Conservation (phyloP, 2,797 vertebrate genomes). For the Sus cebifrons region DNA sequence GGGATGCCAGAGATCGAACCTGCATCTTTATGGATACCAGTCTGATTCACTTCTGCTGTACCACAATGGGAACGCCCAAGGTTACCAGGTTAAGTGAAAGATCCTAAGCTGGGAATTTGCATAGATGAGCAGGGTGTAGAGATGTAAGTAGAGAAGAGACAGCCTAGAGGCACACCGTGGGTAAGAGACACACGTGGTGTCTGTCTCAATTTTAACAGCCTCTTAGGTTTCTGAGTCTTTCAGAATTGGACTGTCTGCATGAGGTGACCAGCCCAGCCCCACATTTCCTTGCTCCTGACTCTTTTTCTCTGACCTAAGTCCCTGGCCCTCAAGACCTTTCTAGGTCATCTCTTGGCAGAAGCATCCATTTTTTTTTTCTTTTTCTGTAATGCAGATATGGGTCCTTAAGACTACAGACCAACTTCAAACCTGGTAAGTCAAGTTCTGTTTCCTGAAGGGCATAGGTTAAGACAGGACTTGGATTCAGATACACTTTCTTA, state of each 20-base stretch:
- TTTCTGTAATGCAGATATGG: neutral
- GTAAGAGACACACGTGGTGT: neutral
- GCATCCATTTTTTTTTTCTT: neutral
- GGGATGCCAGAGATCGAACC: no score
- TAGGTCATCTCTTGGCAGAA: conserved; percentile 34
- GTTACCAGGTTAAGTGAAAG: neutral
- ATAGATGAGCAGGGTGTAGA: neutral
- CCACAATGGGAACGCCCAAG: neutral
- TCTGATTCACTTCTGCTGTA: no score
- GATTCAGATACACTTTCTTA: conserved; percentile 38
- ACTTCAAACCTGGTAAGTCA: neutral
- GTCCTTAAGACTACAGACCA: neutral
- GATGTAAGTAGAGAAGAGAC: neutral
- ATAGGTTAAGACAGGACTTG: neutral
- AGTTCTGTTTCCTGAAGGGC: neutral
- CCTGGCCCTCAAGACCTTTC: neutral
- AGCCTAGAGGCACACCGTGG: neutral
- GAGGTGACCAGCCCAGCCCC: neutral
- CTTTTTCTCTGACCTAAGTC: neutral
- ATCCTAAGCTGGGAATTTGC: neutral
- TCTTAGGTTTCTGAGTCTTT: neutral
- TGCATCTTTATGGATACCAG: no score
- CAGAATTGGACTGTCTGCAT: neutral
- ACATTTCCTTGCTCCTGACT: neutral
- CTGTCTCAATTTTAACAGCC: neutral